Evolutionary conservation across 1,140 invertebrate species (phyloP), one percentile per base, ranked within the genome.

Genomic region (Euglossa dilemma): DNA sequence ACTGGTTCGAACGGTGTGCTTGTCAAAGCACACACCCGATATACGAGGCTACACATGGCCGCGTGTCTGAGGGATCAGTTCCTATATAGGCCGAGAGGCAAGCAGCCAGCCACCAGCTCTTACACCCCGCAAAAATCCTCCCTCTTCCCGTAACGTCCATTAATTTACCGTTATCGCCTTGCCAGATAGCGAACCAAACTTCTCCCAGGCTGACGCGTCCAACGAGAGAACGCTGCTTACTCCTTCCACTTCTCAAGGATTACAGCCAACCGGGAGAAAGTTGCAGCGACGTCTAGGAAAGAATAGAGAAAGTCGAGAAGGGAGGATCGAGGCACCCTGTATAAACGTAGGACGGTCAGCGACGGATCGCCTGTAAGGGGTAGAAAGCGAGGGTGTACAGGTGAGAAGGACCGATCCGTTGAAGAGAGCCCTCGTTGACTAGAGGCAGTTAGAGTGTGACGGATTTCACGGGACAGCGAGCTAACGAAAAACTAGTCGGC

Each of bases 401-500:
- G 75, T 57, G 71, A 74, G 59, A 72, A 73, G 18, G 56, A 54
- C 12, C 8, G 79, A 57, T 66, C 28, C 11, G 74, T 2, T 59
- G 61, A 76, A 25, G 56, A 52, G 52, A 69, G 64, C 14, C 54
- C 64, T 70, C 64, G 75, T 61, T 70, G 64, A 85, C 82, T 82
- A 77, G 84, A 87, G 79, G 78, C 71, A 71, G 87, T 69, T 82
- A 85, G 86, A 83, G 85, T 91, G 91, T 92, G 91, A 91, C 91
- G 85, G 91, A 93, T 93, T 93, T 93, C 90, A 93, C 91, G 92
- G 92, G 91, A 93, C 90, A 89, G 86, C 90, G 91, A 93, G 90
- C 92, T 93, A 93, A 93, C 92, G 91, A 93, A 93, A 93, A 93
- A 93, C 91, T 92, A 93, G 90, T 92, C 91, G 90, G 91, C 89